Percentiles rank a stretch among this genome's conserved stretches.
These are phyloP conservation scores for Calyptommatus sinebrachiatus DNA, from an alignment of 2,113 vertebrate species.

Conservation along the genomic window DNA sequence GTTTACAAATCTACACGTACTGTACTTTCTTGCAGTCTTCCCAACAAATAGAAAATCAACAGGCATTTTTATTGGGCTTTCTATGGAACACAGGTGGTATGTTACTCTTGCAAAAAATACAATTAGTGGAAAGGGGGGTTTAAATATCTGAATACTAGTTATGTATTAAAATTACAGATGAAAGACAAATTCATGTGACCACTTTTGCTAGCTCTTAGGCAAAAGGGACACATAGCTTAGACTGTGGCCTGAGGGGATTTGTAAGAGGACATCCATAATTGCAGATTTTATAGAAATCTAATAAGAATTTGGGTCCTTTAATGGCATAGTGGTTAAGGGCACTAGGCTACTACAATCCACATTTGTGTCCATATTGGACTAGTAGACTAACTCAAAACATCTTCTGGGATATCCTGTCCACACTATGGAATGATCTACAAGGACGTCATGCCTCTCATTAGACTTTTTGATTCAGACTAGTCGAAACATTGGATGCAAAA, in stretches of 20 bases:
- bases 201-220: not conserved
- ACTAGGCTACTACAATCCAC: no score
- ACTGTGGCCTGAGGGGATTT: not conserved
- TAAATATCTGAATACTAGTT: not conserved
- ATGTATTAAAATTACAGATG: conserved; percentile 1
- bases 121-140: not conserved
- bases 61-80: not conserved
- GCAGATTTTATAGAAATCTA: not conserved
- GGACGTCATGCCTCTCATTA: no score
- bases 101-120: not conserved
- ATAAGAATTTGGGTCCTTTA: not conserved
- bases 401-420: no score
- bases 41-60: not conserved
- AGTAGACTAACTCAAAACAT: no score
- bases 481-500: no score
- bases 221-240: not conserved
- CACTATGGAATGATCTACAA: no score
- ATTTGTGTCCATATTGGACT: no score
- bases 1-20: not conserved
- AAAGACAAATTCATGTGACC: not conserved
- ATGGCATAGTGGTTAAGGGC: no score
- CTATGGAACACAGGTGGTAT: not conserved
- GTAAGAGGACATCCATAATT: not conserved
- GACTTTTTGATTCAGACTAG: no score
- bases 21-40: not conserved